Percentiles rank a stretch among this genome's conserved stretches.
phyloP scores from a whole-genome alignment of 2,797 vertebrate genomes.

The Sebastes matsubarae region DNA sequence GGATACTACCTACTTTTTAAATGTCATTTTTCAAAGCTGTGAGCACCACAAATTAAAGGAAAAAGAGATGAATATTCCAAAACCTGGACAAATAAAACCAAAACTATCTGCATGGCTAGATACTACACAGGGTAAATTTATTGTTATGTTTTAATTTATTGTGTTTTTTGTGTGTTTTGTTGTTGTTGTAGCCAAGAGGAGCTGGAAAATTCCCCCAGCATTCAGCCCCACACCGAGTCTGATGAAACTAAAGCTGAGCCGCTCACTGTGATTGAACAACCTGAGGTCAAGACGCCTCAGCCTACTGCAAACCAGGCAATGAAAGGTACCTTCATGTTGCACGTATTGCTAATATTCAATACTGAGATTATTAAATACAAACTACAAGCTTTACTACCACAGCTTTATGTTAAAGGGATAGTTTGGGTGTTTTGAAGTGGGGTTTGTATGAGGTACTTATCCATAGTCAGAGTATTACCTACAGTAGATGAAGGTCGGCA shows the following conservation, averaged over 20 bases:
- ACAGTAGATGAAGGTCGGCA: too few species aligned
- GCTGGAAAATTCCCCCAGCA: conserved; percentile 21
- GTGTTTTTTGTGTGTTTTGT: background rate
- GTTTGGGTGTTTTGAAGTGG: too few species aligned
- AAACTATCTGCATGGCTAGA: background rate
- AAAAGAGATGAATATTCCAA: background rate
- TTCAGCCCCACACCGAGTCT: conserved; percentile 30
- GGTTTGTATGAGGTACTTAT: rapidly evolving
- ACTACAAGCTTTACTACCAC: background rate
- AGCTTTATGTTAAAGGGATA: background rate
- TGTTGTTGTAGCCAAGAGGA: conserved; percentile 60
- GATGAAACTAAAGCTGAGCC: conserved; percentile 65
- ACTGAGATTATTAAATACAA: background rate
- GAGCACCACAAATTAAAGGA: background rate
- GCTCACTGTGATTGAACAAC: conserved; percentile 78
- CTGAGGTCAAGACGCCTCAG: conserved; percentile 79
- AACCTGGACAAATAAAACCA: background rate
- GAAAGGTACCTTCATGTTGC: conserved; percentile 76
- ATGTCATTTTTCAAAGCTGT: background rate
- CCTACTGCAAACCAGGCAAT: conserved; percentile 83
- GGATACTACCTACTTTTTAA: background rate
- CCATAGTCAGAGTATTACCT: too few species aligned
- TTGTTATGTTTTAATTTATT: background rate
- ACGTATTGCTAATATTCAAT: background rate
- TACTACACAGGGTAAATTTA: background rate